Evolutionary conservation across 2,113 vertebrate species (phyloP).

Genomic region (Tringa solitaria): DNA sequence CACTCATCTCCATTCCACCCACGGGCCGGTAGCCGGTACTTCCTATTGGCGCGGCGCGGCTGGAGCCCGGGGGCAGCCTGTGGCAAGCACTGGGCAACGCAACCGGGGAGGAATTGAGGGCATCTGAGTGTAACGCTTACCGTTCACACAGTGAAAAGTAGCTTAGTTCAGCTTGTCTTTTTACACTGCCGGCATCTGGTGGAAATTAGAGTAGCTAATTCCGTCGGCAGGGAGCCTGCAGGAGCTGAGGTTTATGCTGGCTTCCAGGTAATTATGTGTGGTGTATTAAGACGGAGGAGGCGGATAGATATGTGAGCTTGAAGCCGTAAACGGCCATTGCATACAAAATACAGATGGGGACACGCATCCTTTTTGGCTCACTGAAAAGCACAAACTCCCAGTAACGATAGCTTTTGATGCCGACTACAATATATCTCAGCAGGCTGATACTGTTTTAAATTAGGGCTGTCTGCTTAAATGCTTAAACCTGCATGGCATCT

Average conservation of each 20-base stretch:
- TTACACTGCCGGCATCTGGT: background rate
- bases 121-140: background rate
- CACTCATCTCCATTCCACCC: background rate
- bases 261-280: background rate
- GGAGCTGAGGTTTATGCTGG: background rate
- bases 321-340: background rate
- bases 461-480: background rate
- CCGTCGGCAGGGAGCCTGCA: background rate
- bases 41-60: background rate
- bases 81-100: background rate
- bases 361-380: background rate
- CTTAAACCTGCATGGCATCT: background rate
- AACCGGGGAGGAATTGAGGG: background rate
- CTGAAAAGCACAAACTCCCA: background rate
- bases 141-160: background rate
- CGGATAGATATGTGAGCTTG: background rate
- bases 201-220: slow-evolving; percentile 27
- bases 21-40: rapidly evolving
- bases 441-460: background rate
- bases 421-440: background rate
- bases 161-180: slow-evolving; percentile 20
- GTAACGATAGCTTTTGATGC: background rate
- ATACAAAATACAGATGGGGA: background rate
- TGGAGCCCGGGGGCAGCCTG: rapidly evolving
- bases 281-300: background rate